A percentile compares a stretch with the other conserved stretches of the same genome.
Conservation (phyloP, 2,113 vertebrate genomes). For the Anolis sagrei region DNA sequence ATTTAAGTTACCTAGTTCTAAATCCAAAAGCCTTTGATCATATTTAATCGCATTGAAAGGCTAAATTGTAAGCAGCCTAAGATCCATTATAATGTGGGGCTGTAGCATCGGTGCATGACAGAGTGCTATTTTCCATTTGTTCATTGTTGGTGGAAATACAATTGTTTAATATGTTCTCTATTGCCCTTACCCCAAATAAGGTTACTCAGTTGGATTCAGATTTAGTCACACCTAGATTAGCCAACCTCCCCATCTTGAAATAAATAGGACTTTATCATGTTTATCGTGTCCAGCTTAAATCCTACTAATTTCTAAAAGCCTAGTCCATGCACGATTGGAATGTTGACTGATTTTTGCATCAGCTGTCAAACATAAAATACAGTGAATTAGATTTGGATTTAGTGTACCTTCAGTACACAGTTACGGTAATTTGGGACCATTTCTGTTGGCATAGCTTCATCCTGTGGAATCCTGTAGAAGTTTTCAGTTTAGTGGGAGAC, state of each 20-base stretch:
- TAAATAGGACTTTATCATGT: neutral
- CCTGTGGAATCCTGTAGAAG: too few relatives aligned
- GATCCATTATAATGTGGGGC: constrained; percentile 55
- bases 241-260: neutral
- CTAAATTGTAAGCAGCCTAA: constrained; percentile 61
- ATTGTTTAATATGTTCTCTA: constrained; percentile 70
- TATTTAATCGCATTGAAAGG: constrained; percentile 60
- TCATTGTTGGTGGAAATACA: constrained; percentile 66
- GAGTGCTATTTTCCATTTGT: constrained; percentile 68
- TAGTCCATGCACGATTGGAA: neutral
- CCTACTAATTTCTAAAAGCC: neutral
- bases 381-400: too few relatives aligned
- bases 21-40: constrained; percentile 62
- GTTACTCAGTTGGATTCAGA: too few relatives aligned
- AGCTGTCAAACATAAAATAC: too few relatives aligned
- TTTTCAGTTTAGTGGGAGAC: too few relatives aligned
- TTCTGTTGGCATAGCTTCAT: too few relatives aligned
- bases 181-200: neutral
- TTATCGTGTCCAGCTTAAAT: neutral
- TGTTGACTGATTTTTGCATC: too few relatives aligned
- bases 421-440: neutral
- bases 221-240: too few relatives aligned
- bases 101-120: constrained; percentile 45
- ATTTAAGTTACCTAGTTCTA: constrained; percentile 62
- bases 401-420: neutral